Evolutionary conservation across 2,888 invertebrate genomes (phyloP).

Genomic region (Erpobdella octoculata): DNA sequence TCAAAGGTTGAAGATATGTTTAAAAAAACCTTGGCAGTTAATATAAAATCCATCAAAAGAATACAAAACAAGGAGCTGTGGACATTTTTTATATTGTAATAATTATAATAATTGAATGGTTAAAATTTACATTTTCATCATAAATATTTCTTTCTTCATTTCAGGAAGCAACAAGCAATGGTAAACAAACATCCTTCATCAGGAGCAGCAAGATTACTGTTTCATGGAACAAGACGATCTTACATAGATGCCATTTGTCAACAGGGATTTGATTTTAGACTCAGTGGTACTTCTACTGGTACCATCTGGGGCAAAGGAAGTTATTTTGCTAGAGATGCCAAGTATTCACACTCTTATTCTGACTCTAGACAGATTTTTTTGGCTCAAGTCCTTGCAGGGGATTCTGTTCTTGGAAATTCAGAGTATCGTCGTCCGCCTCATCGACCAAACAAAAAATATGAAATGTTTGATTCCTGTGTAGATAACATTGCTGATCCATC

Average conservation of each 20-base stretch:
- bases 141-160: neutral
- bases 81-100: constrained; percentile 38
- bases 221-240: constrained; percentile 41
- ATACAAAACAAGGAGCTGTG: constrained; percentile 39
- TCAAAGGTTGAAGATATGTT: too few species aligned
- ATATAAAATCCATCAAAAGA: constrained; percentile 27
- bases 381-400: constrained; percentile 41
- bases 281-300: too few species aligned
- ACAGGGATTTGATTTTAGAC: constrained; percentile 44
- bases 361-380: constrained; percentile 37
- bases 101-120: neutral
- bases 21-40: too few species aligned
- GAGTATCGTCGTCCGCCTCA: too few species aligned
- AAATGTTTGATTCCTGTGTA: constrained; percentile 43
- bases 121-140: neutral
- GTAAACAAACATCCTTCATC: neutral
- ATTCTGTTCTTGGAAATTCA: constrained; percentile 38
- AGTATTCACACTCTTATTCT: constrained; percentile 33
- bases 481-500: constrained; percentile 37
- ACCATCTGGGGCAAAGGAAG: constrained; percentile 42
- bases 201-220: constrained; percentile 32
- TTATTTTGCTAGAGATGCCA: constrained; percentile 41
- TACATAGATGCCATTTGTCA: constrained; percentile 41
- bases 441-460: too few species aligned
- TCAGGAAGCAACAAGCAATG: constrained; percentile 4